These are phyloP conservation scores for Carassius gibelio DNA, from an alignment of 2,113 vertebrate species.

Conservation along the genomic window DNA sequence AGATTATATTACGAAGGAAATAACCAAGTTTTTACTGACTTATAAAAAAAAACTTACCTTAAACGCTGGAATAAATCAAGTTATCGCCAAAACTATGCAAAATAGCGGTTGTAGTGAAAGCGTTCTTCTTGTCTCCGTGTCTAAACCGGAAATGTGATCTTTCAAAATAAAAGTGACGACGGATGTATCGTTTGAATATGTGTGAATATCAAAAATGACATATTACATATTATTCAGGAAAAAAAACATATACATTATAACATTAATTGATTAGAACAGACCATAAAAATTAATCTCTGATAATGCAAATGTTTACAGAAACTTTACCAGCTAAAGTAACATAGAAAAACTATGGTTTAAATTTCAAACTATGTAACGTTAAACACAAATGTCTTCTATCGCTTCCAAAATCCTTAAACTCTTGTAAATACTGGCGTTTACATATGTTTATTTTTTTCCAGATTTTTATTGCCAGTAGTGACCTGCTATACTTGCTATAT, in stretches of 20 bases:
- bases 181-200: background rate
- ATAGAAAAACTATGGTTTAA: background rate
- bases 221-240: background rate
- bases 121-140: background rate
- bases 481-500: too few relatives aligned
- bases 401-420: background rate
- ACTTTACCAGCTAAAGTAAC: background rate
- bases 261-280: background rate
- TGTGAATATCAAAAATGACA: background rate
- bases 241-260: background rate
- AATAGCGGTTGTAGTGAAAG: background rate
- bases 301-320: background rate
- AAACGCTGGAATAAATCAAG: background rate
- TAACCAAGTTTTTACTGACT: background rate
- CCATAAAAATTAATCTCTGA: background rate
- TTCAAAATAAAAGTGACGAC: background rate
- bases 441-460: background rate
- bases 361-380: background rate
- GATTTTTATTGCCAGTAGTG: too few relatives aligned
- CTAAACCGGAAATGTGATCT: background rate
- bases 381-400: background rate
- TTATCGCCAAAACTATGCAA: background rate
- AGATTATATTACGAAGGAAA: background rate
- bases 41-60: slow-evolving; percentile 1
- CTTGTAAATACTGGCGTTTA: background rate